Percentiles rank a stretch among this genome's conserved stretches.
These are phyloP conservation scores for Xiphophorus birchmanni DNA, from an alignment of 2,797 vertebrate species.

Conservation along the genomic window DNA sequence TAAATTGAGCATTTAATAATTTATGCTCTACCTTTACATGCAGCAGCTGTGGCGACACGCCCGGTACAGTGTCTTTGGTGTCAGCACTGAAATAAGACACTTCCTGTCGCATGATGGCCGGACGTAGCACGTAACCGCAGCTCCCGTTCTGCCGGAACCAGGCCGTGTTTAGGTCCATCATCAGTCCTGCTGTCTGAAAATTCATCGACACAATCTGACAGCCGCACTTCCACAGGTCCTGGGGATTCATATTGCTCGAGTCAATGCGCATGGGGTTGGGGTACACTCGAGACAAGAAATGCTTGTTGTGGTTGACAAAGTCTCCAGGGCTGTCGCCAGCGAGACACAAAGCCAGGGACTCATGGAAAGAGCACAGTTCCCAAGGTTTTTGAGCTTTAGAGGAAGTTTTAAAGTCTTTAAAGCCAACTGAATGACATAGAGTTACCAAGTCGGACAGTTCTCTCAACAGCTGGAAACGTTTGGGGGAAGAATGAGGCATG, in stretches of 20 bases:
- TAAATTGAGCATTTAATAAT: neutral
- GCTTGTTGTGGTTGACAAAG: conserved; percentile 96
- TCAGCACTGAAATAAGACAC: conserved; percentile 95
- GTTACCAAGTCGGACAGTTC: conserved; percentile 90
- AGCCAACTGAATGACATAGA: conserved; percentile 88
- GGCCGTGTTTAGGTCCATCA: conserved; percentile 95
- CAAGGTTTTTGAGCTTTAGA: conserved; percentile 88
- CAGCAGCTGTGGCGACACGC: conserved; percentile 94
- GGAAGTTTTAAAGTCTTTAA: conserved; percentile 88
- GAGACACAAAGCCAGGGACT: conserved; percentile 87
- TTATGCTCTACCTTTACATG: conserved; percentile 82
- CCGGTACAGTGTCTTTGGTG: conserved; percentile 91
- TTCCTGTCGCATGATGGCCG: conserved; percentile 93
- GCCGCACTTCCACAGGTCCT: conserved; percentile 95
- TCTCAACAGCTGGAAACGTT: conserved; percentile 82
- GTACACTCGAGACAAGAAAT: conserved; percentile 89
- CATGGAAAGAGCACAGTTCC: conserved; percentile 91
- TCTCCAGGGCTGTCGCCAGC: conserved; percentile 87
- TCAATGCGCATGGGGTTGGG: conserved; percentile 92
- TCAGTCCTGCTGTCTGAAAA: conserved; percentile 92
- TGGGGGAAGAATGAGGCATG: conserved; percentile 49
- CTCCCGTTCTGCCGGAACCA: conserved; percentile 95
- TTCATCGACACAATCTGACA: conserved; percentile 96
- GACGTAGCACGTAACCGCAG: conserved; percentile 91
- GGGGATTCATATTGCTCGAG: conserved; percentile 95